Conservation (phyloP, 1,140 invertebrate species). For the Drosophila simulans region DNA sequence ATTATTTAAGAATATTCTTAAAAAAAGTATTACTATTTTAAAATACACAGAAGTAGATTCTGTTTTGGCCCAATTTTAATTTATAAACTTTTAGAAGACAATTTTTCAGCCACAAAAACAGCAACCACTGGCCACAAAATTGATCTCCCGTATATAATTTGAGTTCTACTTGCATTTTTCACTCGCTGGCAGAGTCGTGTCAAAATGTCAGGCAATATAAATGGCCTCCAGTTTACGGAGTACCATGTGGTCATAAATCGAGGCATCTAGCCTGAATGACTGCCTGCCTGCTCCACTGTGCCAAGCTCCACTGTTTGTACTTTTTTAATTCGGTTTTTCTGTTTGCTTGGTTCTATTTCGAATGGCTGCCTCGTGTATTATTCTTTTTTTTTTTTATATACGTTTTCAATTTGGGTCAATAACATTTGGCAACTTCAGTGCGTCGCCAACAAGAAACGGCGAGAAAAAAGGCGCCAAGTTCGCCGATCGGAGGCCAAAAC, state of each 20-base stretch:
- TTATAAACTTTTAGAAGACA: neutral
- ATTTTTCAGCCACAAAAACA: conserved; percentile 26
- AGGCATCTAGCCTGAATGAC: conserved; percentile 11
- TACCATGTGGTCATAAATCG: conserved; percentile 50
- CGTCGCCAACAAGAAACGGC: conserved; percentile 47
- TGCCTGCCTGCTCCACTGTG: conserved; percentile 3
- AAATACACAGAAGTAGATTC: neutral
- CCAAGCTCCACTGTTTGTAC: conserved; percentile 26
- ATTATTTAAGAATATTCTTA: too few species aligned
- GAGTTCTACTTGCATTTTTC: conserved; percentile 41
- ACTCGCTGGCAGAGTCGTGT: conserved; percentile 35
- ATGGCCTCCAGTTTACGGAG: conserved; percentile 33
- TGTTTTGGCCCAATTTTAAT: conserved; percentile 14
- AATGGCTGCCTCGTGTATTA: conserved; percentile 31
- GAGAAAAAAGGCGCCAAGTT: conserved; percentile 68
- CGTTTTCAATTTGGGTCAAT: conserved; percentile 72
- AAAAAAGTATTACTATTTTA: too few species aligned
- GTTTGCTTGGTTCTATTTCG: conserved; percentile 63
- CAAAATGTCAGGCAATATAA: conserved; percentile 49
- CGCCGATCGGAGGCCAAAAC: conserved; percentile 54
- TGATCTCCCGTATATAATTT: conserved; percentile 24
- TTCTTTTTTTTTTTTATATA: conserved; percentile 40
- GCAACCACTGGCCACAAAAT: conserved; percentile 19
- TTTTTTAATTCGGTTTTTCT: conserved; percentile 30
- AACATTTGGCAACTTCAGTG: conserved; percentile 79